phyloP scores from a whole-genome alignment of 2,797 vertebrate species.

The Hafferia zeledoni region DNA sequence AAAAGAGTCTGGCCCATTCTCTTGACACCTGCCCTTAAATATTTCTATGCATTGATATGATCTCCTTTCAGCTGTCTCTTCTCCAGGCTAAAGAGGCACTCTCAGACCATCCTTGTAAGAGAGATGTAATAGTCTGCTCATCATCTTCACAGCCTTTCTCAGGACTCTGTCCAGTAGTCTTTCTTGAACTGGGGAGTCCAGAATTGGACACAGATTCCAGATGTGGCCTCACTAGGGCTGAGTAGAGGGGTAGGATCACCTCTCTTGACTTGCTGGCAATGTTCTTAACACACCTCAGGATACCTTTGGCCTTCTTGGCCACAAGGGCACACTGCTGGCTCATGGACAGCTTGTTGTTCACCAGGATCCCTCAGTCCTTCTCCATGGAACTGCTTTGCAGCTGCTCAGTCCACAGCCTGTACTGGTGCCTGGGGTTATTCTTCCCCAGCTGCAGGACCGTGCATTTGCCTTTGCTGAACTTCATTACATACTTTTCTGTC shows the following conservation, averaged over 20 bases:
- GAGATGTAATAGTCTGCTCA: neutral
- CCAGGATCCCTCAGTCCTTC: neutral
- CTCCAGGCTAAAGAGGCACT: neutral
- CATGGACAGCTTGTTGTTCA: neutral
- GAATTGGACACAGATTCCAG: neutral
- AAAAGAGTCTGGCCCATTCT: neutral
- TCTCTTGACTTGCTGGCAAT: neutral
- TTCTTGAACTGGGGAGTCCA: neutral
- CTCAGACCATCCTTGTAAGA: neutral
- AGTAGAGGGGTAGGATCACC: neutral
- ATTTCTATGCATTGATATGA: neutral
- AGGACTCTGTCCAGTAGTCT: neutral
- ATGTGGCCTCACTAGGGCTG: neutral
- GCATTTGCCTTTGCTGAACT: neutral
- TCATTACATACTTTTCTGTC: neutral
- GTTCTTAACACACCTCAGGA: neutral
- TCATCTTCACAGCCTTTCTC: neutral
- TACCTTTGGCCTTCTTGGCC: neutral
- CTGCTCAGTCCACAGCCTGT: neutral
- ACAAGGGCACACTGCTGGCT: neutral
- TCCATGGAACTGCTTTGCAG: neutral
- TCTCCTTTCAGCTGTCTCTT: neutral
- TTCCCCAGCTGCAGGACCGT: neutral
- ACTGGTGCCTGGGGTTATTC: neutral
- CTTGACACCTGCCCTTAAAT: accelerated